Percentiles rank a stretch among this genome's conserved stretches.
Conservation (phyloP, 2,113 vertebrate genomes). For the Kryptolebias marmoratus region DNA sequence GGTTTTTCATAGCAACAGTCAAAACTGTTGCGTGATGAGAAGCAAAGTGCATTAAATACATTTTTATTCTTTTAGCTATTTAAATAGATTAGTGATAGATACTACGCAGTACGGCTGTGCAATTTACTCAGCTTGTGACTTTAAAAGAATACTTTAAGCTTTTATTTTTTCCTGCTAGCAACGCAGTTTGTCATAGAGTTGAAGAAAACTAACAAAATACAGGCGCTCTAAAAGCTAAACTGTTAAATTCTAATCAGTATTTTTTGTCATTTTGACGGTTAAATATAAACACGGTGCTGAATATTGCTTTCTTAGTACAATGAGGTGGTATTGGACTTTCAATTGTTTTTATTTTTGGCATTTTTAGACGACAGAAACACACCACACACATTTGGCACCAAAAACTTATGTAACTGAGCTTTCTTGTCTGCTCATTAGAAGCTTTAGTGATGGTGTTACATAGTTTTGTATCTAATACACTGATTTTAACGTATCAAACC, state of each 20-base stretch:
- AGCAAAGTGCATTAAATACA: conserved; percentile 21
- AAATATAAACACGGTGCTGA: not conserved
- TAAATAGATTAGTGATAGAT: conserved; percentile 19
- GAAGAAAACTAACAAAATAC: conserved; percentile 13
- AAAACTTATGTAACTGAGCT: not conserved
- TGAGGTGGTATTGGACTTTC: not conserved
- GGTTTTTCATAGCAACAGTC: conserved; percentile 19
- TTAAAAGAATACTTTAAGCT: not conserved
- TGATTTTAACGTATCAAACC: conserved; percentile 20
- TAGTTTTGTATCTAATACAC: not conserved
- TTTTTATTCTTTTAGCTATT: not conserved
- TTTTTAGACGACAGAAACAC: conserved; percentile 9
- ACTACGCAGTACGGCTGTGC: not conserved
- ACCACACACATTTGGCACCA: conserved; percentile 9
- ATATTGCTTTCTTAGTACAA: not conserved
- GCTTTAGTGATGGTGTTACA: too few species aligned
- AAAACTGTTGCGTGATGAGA: not conserved
- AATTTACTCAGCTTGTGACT: conserved; percentile 13
- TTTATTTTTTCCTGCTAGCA: not conserved
- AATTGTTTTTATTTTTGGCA: conserved; percentile 25
- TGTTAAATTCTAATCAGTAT: not conserved
- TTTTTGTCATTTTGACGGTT: not conserved
- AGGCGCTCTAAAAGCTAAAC: conserved; percentile 20
- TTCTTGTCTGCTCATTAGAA: not conserved
- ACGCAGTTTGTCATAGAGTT: conserved; percentile 2